These are phyloP conservation scores for Leptobrachium leishanense DNA, from an alignment of 2,113 vertebrate genomes.

Conservation along the genomic window DNA sequence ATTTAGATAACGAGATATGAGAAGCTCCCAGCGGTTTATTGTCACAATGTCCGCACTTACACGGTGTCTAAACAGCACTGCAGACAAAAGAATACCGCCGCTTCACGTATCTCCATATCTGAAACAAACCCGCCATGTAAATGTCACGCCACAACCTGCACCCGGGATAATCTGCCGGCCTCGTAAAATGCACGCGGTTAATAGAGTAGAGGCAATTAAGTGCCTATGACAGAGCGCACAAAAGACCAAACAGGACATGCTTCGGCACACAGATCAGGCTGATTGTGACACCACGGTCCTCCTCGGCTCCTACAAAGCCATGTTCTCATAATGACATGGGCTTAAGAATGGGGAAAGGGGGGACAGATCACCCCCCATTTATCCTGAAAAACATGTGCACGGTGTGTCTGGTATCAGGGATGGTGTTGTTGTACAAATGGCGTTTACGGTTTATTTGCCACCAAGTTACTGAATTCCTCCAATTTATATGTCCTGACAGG, in stretches of 20 bases:
- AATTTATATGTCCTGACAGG: too few relatives aligned
- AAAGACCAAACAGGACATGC: background rate
- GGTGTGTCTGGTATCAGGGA: too few relatives aligned
- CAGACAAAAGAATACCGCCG: background rate
- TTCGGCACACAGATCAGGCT: background rate
- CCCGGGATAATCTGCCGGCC: background rate
- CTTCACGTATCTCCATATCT: constrained; percentile 10
- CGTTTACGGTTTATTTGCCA: too few relatives aligned
- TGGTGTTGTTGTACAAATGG: too few relatives aligned
- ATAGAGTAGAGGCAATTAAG: background rate
- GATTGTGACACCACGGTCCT: background rate
- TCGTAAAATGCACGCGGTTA: constrained; percentile 5
- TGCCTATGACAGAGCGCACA: background rate
- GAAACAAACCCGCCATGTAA: constrained; percentile 11
- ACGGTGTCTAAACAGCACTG: constrained; percentile 15
- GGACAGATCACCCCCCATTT: too few relatives aligned
- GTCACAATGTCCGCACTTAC: constrained; percentile 26
- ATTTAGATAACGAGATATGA: constrained; percentile 44
- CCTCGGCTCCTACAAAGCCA: background rate
- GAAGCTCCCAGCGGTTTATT: constrained; percentile 31
- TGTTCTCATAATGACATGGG: too few relatives aligned
- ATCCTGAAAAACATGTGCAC: too few relatives aligned
- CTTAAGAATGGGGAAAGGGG: too few relatives aligned
- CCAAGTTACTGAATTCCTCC: too few relatives aligned
- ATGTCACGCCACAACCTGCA: background rate